Evolutionary conservation across 2,113 vertebrate species (phyloP).

Genomic region (Chlorodrepanis virens): DNA sequence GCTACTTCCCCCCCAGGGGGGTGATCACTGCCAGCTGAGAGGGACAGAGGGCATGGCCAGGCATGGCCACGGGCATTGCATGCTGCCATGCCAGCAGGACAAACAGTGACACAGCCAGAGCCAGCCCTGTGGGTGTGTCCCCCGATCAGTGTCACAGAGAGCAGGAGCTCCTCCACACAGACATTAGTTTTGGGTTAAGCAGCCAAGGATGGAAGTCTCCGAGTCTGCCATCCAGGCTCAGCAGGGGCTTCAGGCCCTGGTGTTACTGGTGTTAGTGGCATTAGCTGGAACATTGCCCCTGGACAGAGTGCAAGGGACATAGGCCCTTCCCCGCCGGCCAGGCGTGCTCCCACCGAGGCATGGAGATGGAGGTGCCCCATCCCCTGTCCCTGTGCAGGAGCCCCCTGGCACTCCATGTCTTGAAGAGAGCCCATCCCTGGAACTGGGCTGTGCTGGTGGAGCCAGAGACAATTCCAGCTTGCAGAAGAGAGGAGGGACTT

Average conservation of each 20-base stretch:
- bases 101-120: neutral
- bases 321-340: rapidly evolving
- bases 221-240: neutral
- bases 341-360: neutral
- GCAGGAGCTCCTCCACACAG: neutral
- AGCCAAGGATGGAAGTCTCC: neutral
- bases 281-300: neutral
- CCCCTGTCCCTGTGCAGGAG: rapidly evolving
- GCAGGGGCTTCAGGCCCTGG: rapidly evolving
- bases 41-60: neutral
- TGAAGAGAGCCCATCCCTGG: neutral
- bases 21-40: neutral
- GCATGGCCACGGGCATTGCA: rapidly evolving
- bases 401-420: neutral
- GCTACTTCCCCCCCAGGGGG: neutral
- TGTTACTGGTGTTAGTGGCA: conserved; percentile 51
- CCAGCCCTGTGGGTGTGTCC: rapidly evolving
- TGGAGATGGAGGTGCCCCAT: neutral
- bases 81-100: neutral
- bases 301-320: neutral
- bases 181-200: neutral
- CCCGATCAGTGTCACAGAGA: neutral
- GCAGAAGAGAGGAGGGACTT: neutral
- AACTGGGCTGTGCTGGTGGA: neutral
- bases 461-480: neutral